phyloP scores from a whole-genome alignment of 2,797 vertebrate genomes.

The Bothrops alternatus region DNA sequence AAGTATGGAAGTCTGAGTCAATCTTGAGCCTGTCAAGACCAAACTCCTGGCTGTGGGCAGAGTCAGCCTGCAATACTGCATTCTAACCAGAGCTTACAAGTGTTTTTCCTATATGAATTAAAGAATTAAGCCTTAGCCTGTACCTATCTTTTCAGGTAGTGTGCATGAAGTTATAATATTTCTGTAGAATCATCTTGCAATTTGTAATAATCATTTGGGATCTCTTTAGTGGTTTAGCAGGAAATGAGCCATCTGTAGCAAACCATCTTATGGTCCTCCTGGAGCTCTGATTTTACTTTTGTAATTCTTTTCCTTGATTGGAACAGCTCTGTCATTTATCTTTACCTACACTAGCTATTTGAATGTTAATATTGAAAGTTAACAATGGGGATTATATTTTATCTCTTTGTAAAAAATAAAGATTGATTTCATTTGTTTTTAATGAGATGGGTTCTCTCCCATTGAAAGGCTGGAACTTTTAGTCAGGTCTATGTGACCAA shows the following conservation, averaged over 20 bases:
- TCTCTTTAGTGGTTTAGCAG: not conserved
- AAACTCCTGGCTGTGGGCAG: not conserved
- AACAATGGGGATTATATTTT: not conserved
- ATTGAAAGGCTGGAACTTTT: not conserved
- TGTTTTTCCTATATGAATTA: not conserved
- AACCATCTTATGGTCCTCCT: not conserved
- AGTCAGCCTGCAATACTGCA: not conserved
- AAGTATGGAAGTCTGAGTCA: not conserved
- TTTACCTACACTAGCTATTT: not conserved
- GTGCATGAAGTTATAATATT: not conserved
- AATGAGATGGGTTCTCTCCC: not conserved
- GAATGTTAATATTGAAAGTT: not conserved
- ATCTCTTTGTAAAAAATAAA: not conserved
- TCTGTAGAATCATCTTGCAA: not conserved
- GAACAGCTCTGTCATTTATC: not conserved
- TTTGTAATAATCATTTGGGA: not conserved
- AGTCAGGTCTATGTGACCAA: not conserved
- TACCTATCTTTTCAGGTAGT: not conserved
- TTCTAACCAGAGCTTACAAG: not conserved
- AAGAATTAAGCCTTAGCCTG: not conserved
- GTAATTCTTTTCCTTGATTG: not conserved
- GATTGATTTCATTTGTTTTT: not conserved
- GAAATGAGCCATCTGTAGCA: not conserved
- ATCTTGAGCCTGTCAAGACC: not conserved
- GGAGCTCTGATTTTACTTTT: not conserved